Percentiles rank a stretch among this genome's conserved stretches.
phyloP scores from a whole-genome alignment of 2,797 vertebrate genomes.

The Catostomus latipinnis region DNA sequence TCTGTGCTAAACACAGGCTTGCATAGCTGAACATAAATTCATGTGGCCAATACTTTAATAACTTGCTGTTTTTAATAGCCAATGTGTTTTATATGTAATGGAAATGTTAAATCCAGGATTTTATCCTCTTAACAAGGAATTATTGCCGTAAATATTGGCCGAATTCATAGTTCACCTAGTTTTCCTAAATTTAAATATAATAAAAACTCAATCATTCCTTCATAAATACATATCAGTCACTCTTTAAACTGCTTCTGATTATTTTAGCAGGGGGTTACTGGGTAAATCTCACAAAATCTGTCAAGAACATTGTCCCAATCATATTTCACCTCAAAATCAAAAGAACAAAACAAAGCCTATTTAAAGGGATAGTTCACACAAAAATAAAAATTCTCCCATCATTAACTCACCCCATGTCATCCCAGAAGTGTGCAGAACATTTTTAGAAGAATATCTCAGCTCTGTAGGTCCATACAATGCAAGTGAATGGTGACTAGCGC shows the following conservation, averaged over 20 bases:
- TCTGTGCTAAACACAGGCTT: conserved; percentile 29
- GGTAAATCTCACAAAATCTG: too few relatives aligned
- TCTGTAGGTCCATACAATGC: too few relatives aligned
- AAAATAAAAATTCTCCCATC: too few relatives aligned
- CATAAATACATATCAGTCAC: neutral
- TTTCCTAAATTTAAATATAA: neutral
- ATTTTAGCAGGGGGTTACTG: neutral
- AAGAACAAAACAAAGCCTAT: too few relatives aligned
- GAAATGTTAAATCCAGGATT: conserved; percentile 31
- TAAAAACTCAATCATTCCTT: neutral
- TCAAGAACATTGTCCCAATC: too few relatives aligned
- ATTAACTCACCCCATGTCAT: too few relatives aligned
- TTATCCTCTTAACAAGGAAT: conserved; percentile 15
- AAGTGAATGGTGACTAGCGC: too few relatives aligned
- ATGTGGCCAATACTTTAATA: conserved; percentile 1
- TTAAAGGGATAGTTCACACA: too few relatives aligned
- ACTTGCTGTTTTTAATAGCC: neutral
- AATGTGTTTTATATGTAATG: conserved; percentile 17
- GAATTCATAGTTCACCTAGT: conserved; percentile 11
- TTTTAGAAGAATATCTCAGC: too few relatives aligned
- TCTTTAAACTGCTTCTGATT: conserved; percentile 9
- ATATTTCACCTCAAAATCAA: too few relatives aligned
- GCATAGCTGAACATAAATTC: conserved; percentile 40
- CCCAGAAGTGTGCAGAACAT: too few relatives aligned
- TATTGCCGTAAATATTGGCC: conserved; percentile 13